These are phyloP conservation scores for Melitaea cinxia DNA, from an alignment of 1,140 invertebrate species.

Conservation along the genomic window DNA sequence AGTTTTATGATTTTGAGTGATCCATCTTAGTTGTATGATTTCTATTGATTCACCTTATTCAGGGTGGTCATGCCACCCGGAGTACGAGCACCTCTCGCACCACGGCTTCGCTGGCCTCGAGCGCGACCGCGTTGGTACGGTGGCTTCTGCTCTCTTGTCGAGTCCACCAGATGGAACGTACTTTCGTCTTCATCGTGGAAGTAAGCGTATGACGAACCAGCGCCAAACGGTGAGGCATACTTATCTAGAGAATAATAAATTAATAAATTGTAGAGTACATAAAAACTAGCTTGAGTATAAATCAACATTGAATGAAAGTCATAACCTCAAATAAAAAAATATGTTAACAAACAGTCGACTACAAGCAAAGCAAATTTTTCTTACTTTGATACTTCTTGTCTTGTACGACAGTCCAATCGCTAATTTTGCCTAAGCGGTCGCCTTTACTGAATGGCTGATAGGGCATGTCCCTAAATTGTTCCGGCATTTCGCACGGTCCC, in stretches of 20 bases:
- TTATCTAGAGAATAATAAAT: conserved; percentile 87
- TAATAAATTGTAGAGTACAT: neutral
- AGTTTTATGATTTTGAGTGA: neutral
- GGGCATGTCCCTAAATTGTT: conserved; percentile 98
- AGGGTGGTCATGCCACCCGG: conserved; percentile 85
- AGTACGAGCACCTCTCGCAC: conserved; percentile 89
- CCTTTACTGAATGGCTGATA: conserved; percentile 99
- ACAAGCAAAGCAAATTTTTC: conserved; percentile 68
- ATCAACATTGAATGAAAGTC: neutral
- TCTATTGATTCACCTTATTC: conserved; percentile 72
- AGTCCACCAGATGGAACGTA: conserved; percentile 98
- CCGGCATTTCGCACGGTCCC: conserved; percentile 97
- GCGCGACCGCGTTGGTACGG: conserved; percentile 95
- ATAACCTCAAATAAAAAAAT: conserved; percentile 53
- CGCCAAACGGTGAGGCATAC: conserved; percentile 97
- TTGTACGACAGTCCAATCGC: conserved; percentile 98
- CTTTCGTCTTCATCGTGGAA: conserved; percentile 99
- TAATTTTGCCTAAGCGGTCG: conserved; percentile 98
- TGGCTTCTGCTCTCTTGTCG: conserved; percentile 94
- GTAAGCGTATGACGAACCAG: conserved; percentile 97
- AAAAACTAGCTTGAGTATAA: neutral
- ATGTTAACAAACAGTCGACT: too few relatives aligned
- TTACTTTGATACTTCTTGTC: conserved; percentile 97
- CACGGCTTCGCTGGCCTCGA: conserved; percentile 90
- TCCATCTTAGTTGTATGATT: neutral